Evolutionary conservation across 2,888 invertebrate genomes (phyloP).

Genomic region (Amblyjoppa fuscipennis): DNA sequence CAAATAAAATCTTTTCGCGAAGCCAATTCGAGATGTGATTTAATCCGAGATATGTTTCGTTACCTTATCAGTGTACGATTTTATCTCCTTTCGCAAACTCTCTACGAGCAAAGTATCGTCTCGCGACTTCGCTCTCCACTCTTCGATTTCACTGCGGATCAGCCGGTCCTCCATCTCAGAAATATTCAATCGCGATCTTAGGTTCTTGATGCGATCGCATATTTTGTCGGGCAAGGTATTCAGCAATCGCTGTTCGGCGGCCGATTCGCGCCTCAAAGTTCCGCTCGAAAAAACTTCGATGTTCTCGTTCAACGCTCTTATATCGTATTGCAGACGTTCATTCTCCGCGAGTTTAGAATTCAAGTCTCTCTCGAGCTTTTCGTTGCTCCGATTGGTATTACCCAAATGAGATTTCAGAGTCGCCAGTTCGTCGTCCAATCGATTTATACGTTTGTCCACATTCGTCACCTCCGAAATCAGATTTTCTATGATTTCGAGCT

Average conservation of each 20-base stretch:
- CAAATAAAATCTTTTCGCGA: not conserved
- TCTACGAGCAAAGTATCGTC: constrained; percentile 55
- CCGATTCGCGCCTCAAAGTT: constrained; percentile 19
- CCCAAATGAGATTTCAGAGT: constrained; percentile 67
- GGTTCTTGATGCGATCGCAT: constrained; percentile 42
- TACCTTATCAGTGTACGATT: constrained; percentile 56
- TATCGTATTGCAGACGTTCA: constrained; percentile 61
- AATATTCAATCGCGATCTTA: constrained; percentile 27
- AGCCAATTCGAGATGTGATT: no score
- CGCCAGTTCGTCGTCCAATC: constrained; percentile 64
- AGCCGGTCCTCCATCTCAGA: constrained; percentile 14
- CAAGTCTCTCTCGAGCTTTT: constrained; percentile 70
- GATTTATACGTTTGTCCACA: constrained; percentile 68
- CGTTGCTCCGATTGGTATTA: constrained; percentile 67
- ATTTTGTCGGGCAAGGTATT: constrained; percentile 52
- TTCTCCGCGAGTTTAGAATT: constrained; percentile 69
- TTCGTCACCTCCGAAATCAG: constrained; percentile 69
- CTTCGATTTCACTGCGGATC: constrained; percentile 41
- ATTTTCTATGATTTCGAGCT: constrained; percentile 68
- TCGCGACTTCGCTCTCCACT: constrained; percentile 51
- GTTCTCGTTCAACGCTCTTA: constrained; percentile 56
- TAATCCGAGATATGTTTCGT: not conserved
- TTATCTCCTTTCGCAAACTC: constrained; percentile 51
- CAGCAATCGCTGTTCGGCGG: constrained; percentile 38
- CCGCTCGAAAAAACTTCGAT: constrained; percentile 61